phyloP scores from a whole-genome alignment of 2,113 vertebrate genomes.

The Zapornia atra region DNA sequence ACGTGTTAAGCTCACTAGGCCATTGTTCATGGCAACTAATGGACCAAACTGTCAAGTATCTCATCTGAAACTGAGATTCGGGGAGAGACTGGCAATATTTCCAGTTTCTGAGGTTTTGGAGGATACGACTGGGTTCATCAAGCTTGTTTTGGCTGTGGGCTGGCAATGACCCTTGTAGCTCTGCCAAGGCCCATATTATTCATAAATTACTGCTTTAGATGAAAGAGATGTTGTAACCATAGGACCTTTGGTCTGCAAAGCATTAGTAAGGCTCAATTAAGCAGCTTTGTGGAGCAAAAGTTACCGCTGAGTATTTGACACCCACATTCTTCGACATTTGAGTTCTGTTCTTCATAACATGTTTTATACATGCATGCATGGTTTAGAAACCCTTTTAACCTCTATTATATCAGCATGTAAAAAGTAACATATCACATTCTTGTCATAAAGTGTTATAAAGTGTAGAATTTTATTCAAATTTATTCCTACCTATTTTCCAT shows the following conservation, averaged over 20 bases:
- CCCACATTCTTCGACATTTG: not conserved
- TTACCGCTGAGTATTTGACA: not conserved
- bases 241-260: not conserved
- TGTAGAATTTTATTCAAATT: not conserved
- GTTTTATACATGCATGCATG: not conserved
- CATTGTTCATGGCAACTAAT: not conserved
- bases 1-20: not conserved
- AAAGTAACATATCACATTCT: not conserved
- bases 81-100: not conserved
- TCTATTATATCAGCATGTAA: not conserved
- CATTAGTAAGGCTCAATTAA: not conserved
- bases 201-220: not conserved
- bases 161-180: not conserved
- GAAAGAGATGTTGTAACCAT: not conserved
- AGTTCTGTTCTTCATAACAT: not conserved
- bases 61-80: not conserved
- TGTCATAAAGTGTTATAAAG: not conserved
- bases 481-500: not conserved
- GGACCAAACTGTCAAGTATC: not conserved
- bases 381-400: not conserved
- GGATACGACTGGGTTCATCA: not conserved
- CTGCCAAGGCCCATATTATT: not conserved
- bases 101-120: not conserved
- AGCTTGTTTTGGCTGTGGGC: not conserved
- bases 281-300: not conserved